Evolutionary conservation across 2,797 vertebrate genomes (phyloP).

Genomic region (Periophthalmus magnuspinnatus): DNA sequence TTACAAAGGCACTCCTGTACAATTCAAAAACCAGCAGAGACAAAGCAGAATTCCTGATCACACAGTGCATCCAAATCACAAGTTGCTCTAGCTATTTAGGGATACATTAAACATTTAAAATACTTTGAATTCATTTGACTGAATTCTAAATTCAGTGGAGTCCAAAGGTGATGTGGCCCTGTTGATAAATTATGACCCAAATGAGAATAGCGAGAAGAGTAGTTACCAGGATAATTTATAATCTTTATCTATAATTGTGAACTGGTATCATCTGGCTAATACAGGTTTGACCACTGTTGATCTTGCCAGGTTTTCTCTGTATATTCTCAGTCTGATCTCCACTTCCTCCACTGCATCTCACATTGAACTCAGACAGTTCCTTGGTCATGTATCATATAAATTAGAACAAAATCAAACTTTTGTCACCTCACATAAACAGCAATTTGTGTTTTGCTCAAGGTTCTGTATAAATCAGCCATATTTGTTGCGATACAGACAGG

Average conservation of each 20-base stretch:
- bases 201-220: neutral
- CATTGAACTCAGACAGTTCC: too few species aligned
- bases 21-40: neutral
- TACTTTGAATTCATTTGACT: neutral
- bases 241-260: neutral
- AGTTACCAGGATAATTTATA: constrained; percentile 1
- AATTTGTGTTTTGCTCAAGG: too few species aligned
- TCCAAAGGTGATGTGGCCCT: neutral
- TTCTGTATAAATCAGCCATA: too few species aligned
- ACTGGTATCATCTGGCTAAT: neutral
- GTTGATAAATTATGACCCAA: neutral
- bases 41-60: neutral
- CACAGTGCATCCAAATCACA: neutral
- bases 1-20: neutral
- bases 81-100: neutral
- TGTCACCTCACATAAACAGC: too few species aligned
- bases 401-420: too few species aligned
- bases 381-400: too few species aligned
- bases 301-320: too few species aligned
- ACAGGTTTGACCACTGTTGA: neutral
- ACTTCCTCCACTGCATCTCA: too few species aligned
- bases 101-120: neutral
- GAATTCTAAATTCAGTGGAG: too few species aligned
- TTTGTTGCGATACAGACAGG: too few species aligned
- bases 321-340: too few species aligned